A percentile compares a stretch with the other conserved stretches of the same genome.
Evolutionary conservation across 2,113 vertebrate genomes (phyloP).

Genomic region (Crotophaga sulcirostris): DNA sequence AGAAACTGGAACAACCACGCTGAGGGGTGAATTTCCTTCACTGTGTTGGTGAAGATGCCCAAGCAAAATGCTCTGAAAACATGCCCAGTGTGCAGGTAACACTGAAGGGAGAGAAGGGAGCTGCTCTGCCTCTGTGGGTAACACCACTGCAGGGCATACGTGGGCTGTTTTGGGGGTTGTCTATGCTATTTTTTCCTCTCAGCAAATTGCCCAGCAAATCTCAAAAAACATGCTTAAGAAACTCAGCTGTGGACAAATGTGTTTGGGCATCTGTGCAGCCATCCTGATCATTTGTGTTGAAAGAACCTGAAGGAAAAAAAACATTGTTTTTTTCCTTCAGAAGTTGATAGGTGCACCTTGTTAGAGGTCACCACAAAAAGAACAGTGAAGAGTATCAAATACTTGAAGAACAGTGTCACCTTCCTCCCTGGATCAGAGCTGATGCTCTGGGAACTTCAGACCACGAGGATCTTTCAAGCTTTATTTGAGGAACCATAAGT

Average conservation of each 20-base stretch:
- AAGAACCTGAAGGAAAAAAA: not conserved
- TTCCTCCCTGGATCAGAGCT: not conserved
- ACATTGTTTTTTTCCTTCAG: not conserved
- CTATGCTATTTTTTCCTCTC: conserved; percentile 9
- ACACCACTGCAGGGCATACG: not conserved
- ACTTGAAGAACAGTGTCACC: not conserved
- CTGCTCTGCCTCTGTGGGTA: not conserved
- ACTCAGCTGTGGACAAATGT: not conserved
- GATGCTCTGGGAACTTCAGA: not conserved
- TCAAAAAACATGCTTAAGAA: not conserved
- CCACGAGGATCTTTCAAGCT: not conserved
- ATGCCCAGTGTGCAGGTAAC: not conserved
- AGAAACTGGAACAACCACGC: not conserved
- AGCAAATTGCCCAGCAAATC: not conserved
- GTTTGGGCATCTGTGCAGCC: not conserved
- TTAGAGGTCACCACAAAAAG: not conserved
- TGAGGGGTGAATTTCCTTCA: not conserved
- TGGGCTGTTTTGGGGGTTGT: conserved; percentile 39
- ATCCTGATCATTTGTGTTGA: not conserved
- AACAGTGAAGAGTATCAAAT: not conserved
- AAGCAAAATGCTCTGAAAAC: not conserved
- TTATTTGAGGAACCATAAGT: not conserved
- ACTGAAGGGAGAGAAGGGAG: not conserved
- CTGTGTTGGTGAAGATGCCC: not conserved
- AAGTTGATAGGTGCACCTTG: not conserved